Conservation (phyloP, 2,888 invertebrate species). For the Argyra leucocephala region DNA sequence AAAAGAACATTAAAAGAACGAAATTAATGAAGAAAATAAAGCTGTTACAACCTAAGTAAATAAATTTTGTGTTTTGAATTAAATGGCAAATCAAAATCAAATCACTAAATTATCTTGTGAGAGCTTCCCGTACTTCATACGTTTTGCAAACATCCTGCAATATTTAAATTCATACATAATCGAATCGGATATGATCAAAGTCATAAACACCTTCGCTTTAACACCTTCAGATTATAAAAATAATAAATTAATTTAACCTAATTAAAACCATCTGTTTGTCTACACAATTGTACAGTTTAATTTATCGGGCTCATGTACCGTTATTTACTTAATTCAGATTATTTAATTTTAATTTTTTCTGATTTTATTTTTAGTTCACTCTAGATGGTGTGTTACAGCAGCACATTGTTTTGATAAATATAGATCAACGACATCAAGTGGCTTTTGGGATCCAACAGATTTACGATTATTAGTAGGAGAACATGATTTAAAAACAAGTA, state of each 20-base stretch:
- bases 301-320: no score
- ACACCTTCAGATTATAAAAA: no score
- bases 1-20: background rate
- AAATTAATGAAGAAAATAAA: no score
- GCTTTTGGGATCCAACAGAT: constrained; percentile 26
- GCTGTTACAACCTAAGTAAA: no score
- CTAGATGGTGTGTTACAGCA: constrained; percentile 45
- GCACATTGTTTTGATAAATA: constrained; percentile 43
- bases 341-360: constrained; percentile 7
- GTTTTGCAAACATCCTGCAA: no score
- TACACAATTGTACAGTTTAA: constrained; percentile 15
- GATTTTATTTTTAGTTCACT: constrained; percentile 33
- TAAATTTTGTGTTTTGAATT: no score
- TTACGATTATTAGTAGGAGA: constrained; percentile 46
- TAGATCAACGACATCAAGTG: constrained; percentile 15
- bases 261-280: constrained; percentile 22
- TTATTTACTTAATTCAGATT: constrained; percentile 7
- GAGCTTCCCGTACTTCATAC: no score
- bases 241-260: background rate
- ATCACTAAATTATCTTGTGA: no score
- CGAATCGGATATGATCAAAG: no score
- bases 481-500: constrained; percentile 44
- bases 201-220: no score
- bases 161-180: no score
- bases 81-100: no score